Evolutionary conservation across 2,113 vertebrate genomes (phyloP).

Genomic region (Capreolus pygargus): DNA sequence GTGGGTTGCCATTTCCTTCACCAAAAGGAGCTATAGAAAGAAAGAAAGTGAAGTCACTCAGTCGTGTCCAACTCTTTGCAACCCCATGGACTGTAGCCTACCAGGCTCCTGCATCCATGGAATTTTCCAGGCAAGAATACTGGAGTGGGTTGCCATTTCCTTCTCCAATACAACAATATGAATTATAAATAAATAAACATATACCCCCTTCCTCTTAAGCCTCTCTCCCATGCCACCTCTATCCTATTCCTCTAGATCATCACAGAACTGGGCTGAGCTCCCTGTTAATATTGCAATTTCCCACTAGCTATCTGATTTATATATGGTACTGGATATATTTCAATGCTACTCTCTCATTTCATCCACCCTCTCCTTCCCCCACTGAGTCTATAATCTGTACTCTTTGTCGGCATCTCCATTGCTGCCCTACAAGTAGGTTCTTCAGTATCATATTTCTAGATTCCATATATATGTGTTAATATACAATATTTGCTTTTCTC

Average conservation of each 20-base stretch:
- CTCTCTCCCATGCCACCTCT: neutral
- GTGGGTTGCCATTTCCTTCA: neutral
- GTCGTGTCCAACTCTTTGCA: neutral
- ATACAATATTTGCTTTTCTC: neutral
- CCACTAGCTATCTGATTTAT: neutral
- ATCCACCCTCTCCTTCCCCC: neutral
- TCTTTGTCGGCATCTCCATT: neutral
- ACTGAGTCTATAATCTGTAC: neutral
- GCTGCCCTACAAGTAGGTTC: neutral
- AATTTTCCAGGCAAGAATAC: neutral
- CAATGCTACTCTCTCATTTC: neutral
- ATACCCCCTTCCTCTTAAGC: neutral
- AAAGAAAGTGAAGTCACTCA: neutral
- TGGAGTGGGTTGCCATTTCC: neutral
- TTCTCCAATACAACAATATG: neutral
- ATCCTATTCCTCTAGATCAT: neutral
- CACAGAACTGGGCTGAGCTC: neutral
- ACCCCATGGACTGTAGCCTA: neutral
- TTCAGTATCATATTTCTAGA: neutral
- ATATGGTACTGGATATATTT: neutral
- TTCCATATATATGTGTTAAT: neutral
- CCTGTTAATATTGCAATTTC: neutral
- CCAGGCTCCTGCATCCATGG: neutral
- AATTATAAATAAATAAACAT: neutral
- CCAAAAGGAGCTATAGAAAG: neutral